Conservation (phyloP, 2,888 invertebrate genomes). For the Dasysyrphus albostriatus region DNA sequence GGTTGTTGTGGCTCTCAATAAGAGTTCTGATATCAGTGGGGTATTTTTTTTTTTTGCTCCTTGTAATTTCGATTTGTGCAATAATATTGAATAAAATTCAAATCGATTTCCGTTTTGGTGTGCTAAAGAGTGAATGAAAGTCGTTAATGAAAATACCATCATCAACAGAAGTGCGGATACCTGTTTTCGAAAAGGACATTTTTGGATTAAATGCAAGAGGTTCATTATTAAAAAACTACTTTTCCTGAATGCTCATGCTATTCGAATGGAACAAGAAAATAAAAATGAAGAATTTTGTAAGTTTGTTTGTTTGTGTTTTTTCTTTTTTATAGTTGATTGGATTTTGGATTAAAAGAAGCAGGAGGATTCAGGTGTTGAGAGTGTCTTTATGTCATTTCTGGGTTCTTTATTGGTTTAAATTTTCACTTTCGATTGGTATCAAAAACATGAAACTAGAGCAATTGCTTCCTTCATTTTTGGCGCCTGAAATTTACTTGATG, state of each 20-base stretch:
- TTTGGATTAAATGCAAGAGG: constrained; percentile 24
- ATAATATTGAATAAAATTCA: constrained; percentile 25
- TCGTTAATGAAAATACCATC: not conserved
- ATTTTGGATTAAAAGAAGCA: not conserved
- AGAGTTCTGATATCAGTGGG: constrained; percentile 35
- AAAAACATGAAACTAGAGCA: too few relatives aligned
- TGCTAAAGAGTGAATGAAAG: constrained; percentile 20
- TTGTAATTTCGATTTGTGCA: not conserved
- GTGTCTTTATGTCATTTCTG: too few relatives aligned
- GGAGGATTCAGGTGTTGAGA: too few relatives aligned
- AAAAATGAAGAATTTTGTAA: constrained; percentile 72
- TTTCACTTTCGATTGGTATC: too few relatives aligned
- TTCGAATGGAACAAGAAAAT: constrained; percentile 57
- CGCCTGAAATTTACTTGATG: too few relatives aligned
- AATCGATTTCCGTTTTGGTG: constrained; percentile 17
- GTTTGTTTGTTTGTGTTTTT: constrained; percentile 27
- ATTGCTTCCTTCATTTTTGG: too few relatives aligned
- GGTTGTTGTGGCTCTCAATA: constrained; percentile 28
- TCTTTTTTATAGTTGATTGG: not conserved
- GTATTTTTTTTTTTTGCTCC: constrained; percentile 1
- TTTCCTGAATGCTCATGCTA: constrained; percentile 30
- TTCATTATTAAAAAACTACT: constrained; percentile 10
- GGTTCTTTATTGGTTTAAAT: too few relatives aligned
- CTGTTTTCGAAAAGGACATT: constrained; percentile 18
- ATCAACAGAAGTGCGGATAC: constrained; percentile 23